Evolutionary conservation across 1,140 invertebrate species (phyloP).

Genomic region (Bombus sibiricus): DNA sequence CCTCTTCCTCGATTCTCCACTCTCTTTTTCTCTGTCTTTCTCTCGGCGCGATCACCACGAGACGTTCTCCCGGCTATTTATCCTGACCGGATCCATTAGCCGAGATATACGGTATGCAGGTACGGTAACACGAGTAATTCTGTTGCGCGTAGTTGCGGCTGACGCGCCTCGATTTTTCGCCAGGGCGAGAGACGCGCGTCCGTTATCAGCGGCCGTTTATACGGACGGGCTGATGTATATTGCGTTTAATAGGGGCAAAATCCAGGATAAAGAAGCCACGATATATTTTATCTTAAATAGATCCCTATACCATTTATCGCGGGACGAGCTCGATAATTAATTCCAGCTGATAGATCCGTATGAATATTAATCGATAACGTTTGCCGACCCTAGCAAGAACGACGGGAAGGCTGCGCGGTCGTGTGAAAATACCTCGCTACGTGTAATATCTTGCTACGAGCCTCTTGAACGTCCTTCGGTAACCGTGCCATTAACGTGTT

Average conservation of each 20-base stretch:
- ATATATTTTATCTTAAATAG: slow-evolving; percentile 59
- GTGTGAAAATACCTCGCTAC: background rate
- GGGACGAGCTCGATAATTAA: slow-evolving; percentile 27
- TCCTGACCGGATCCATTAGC: slow-evolving; percentile 64
- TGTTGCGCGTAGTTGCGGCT: slow-evolving; percentile 34
- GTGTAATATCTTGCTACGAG: background rate
- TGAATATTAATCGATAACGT: slow-evolving; percentile 39
- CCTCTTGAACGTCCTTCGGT: background rate
- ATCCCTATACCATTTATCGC: background rate
- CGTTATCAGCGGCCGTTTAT: slow-evolving; percentile 43
- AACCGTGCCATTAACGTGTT: background rate
- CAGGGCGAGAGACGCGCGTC: background rate
- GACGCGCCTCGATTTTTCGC: slow-evolving; percentile 36
- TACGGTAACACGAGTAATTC: slow-evolving; percentile 61
- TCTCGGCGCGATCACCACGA: slow-evolving; percentile 1
- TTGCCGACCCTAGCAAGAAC: background rate
- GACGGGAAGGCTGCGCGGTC: background rate
- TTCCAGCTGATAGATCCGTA: slow-evolving; percentile 8
- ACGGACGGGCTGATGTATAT: slow-evolving; percentile 30
- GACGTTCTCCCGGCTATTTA: slow-evolving; percentile 56
- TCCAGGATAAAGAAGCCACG: slow-evolving; percentile 12
- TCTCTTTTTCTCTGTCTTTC: background rate
- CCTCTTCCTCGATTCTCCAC: background rate
- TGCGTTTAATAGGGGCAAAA: slow-evolving; percentile 34
- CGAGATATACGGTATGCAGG: slow-evolving; percentile 43